Percentiles rank a stretch among this genome's conserved stretches.
These are phyloP conservation scores for Microtus ochrogaster DNA, from an alignment of 2,113 vertebrate genomes.

Conservation along the genomic window DNA sequence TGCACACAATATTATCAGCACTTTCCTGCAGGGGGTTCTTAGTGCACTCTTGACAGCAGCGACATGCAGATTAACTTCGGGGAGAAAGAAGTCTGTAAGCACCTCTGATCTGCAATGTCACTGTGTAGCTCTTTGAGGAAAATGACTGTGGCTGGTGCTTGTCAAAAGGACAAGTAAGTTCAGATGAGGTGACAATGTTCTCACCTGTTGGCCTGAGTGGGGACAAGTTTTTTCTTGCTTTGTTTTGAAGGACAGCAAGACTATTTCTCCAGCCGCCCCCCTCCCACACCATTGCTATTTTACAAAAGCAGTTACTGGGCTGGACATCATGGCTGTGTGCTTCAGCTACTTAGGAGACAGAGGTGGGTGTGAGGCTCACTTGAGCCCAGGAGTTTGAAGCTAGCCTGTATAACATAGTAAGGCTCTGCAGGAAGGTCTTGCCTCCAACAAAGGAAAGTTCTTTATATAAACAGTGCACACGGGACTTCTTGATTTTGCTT, in stretches of 20 bases:
- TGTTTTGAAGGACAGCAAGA: not conserved
- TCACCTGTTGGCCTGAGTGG: conserved; percentile 18
- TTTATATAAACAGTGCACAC: too few species aligned
- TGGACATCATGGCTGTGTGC: not conserved
- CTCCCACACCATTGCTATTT: not conserved
- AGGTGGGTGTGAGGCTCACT: not conserved
- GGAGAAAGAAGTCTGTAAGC: conserved; percentile 20
- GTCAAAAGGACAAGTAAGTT: conserved; percentile 21
- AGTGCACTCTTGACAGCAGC: not conserved
- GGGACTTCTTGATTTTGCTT: too few species aligned
- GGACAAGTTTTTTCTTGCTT: not conserved
- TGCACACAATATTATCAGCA: not conserved
- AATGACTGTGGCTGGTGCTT: not conserved
- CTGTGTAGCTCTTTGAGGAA: not conserved
- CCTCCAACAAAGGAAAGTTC: too few species aligned
- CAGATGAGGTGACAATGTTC: not conserved
- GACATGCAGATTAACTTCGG: conserved; percentile 34
- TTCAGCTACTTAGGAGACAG: too few species aligned
- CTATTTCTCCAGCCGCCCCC: not conserved
- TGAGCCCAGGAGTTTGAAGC: not conserved
- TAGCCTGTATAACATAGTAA: not conserved
- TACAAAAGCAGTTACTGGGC: not conserved
- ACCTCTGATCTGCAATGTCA: conserved; percentile 33
- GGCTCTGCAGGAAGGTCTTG: too few species aligned
- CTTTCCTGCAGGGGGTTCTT: conserved; percentile 43